Evolutionary conservation across 2,797 vertebrate genomes (phyloP).

Genomic region (Prunella strophiata): DNA sequence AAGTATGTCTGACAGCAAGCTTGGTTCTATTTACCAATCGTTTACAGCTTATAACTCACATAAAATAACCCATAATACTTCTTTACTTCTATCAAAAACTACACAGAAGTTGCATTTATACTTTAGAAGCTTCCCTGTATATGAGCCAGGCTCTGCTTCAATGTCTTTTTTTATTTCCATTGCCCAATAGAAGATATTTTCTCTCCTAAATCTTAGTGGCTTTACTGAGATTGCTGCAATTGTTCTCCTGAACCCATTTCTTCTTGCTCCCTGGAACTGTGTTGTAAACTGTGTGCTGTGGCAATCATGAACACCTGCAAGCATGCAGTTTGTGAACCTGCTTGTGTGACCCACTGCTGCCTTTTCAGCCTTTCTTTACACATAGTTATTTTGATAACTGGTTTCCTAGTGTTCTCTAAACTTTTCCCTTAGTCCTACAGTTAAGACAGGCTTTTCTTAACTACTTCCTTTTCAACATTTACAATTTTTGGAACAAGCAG

Average conservation of each 20-base stretch:
- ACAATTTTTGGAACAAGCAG: neutral
- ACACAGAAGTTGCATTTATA: neutral
- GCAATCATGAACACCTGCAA: neutral
- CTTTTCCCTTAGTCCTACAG: neutral
- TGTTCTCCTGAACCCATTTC: neutral
- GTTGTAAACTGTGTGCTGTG: neutral
- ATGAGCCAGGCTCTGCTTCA: neutral
- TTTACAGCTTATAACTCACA: neutral
- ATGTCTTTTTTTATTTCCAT: neutral
- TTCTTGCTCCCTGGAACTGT: neutral
- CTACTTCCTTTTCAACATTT: neutral
- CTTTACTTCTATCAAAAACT: neutral
- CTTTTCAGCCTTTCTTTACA: neutral
- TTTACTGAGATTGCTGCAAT: neutral
- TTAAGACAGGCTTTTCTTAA: neutral
- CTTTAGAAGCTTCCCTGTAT: neutral
- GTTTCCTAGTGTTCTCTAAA: neutral
- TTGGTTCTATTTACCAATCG: neutral
- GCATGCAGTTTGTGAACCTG: neutral
- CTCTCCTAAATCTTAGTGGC: neutral
- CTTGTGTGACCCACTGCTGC: neutral
- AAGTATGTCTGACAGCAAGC: neutral
- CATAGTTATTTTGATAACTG: neutral
- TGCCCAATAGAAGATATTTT: neutral
- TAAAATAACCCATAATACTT: neutral